Conservation (phyloP, 2,888 invertebrate species). For the Eupithecia subumbrata region DNA sequence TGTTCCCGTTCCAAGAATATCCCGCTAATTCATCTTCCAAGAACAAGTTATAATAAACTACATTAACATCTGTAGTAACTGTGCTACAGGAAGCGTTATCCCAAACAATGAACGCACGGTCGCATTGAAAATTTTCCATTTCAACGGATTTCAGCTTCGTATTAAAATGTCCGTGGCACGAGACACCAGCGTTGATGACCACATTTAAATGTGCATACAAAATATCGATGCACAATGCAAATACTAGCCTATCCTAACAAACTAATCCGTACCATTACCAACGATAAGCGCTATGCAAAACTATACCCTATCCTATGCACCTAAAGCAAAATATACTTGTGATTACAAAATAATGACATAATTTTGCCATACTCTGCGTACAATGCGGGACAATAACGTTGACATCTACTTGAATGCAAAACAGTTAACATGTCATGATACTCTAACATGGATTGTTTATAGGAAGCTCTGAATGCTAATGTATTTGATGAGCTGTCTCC, state of each 20-base stretch:
- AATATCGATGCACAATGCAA: slow-evolving; percentile 79
- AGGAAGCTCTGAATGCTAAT: slow-evolving; percentile 69
- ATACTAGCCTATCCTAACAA: slow-evolving; percentile 65
- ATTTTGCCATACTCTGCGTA: slow-evolving; percentile 44
- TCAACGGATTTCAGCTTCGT: slow-evolving; percentile 63
- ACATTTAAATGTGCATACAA: slow-evolving; percentile 82
- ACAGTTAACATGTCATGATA: slow-evolving; percentile 74
- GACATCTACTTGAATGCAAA: slow-evolving; percentile 80
- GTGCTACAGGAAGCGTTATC: slow-evolving; percentile 41
- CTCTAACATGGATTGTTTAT: slow-evolving; percentile 67
- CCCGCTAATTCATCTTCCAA: slow-evolving; percentile 29
- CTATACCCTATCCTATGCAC: slow-evolving; percentile 35
- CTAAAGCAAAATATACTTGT: slow-evolving; percentile 38
- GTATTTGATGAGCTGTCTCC: slow-evolving; percentile 38
- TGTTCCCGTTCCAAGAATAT: slow-evolving; percentile 15
- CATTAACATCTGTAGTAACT: slow-evolving; percentile 23
- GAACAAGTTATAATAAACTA: slow-evolving; percentile 28
- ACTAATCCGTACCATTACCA: slow-evolving; percentile 41
- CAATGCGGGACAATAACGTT: slow-evolving; percentile 76
- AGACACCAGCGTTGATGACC: slow-evolving; percentile 71
- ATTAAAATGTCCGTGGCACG: slow-evolving; percentile 62
- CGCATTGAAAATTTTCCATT: slow-evolving; percentile 60
- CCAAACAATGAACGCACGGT: slow-evolving; percentile 51
- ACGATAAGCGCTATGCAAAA: slow-evolving; percentile 43
- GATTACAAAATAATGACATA: slow-evolving; percentile 37